Evolutionary conservation across 2,113 vertebrate genomes (phyloP), one percentile per base, ranked within the genome.

Genomic region (Canis aureus): DNA sequence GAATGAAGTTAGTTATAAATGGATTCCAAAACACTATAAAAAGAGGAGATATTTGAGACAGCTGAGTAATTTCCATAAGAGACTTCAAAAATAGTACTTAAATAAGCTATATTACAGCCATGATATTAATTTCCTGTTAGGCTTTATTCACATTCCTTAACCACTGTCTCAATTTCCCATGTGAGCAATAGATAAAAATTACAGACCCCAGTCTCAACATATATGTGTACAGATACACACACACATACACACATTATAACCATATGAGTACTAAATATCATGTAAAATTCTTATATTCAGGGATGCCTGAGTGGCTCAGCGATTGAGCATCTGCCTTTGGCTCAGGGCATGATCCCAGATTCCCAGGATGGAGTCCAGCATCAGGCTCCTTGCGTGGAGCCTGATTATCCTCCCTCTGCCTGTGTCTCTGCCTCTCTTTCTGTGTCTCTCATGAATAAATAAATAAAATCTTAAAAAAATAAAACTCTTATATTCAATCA

Each of bases 401-500:
- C 43, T 43, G 43, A 43, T 43, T 43, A 43, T 43, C 43, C 43
- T 43, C 43, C 43, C 43, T 43, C 43, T 43, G 43, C 43, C 43
- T 43, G 43, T 43, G 43, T 43, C 43, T 43, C 43, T 43, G 43
- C 43, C 43, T 43, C 43, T 43, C 43, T 43, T 43, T 43, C 43
- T 43, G 43, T 43, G 43, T 43, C 43, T 43, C 43, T 43, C 43
- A 43, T 43, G 43, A 43, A 43, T 43, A 43, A 43, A 43, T 43
- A 43, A 43, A 43, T 43, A 43, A 43, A 43, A 43, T 43, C 43
- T 43, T 6, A 43, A 43, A 43, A 43, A 43, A 43, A 43, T 67
- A 78, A 74, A 95, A 81, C 96, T 38, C 49, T 23, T 71, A 27
- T 82, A 66, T 92, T 86, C 11, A 76, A n/a, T 73, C 35, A 88